These are phyloP conservation scores for Gorsachius magnificus DNA, from an alignment of 2,797 vertebrate species.

Conservation along the genomic window DNA sequence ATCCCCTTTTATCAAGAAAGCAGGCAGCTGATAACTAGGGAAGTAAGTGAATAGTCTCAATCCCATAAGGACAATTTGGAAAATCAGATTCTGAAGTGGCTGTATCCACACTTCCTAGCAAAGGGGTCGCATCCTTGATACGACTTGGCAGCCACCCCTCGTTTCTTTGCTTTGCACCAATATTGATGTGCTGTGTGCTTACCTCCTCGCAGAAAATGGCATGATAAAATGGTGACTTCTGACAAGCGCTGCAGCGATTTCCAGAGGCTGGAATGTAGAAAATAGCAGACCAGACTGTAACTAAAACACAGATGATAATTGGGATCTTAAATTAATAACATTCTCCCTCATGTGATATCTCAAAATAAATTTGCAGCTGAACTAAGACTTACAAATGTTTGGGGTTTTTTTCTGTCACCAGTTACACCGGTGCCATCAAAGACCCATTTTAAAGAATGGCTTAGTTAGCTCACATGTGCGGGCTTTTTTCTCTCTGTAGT, in stretches of 20 bases:
- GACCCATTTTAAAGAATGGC: background rate
- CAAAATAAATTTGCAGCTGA: background rate
- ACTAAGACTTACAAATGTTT: background rate
- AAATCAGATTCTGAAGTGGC: background rate
- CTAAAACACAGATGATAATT: background rate
- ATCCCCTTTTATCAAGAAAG: background rate
- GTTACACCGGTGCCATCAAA: background rate
- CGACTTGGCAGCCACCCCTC: background rate
- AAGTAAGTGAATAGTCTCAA: background rate
- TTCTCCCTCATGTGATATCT: background rate
- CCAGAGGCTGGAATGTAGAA: background rate
- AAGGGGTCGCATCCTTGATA: background rate
- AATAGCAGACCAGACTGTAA: background rate
- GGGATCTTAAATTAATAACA: background rate
- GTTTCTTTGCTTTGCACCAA: background rate
- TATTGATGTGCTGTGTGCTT: background rate
- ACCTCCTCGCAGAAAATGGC: background rate
- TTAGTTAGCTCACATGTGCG: background rate
- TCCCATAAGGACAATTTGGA: background rate
- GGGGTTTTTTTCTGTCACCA: background rate
- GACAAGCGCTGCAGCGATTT: background rate
- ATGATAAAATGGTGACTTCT: background rate
- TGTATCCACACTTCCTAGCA: rapidly evolving
- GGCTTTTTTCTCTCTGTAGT: background rate
- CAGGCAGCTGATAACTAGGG: background rate